Conservation (phyloP, 2,797 vertebrate genomes). For the Hoplostethus mediterraneus region DNA sequence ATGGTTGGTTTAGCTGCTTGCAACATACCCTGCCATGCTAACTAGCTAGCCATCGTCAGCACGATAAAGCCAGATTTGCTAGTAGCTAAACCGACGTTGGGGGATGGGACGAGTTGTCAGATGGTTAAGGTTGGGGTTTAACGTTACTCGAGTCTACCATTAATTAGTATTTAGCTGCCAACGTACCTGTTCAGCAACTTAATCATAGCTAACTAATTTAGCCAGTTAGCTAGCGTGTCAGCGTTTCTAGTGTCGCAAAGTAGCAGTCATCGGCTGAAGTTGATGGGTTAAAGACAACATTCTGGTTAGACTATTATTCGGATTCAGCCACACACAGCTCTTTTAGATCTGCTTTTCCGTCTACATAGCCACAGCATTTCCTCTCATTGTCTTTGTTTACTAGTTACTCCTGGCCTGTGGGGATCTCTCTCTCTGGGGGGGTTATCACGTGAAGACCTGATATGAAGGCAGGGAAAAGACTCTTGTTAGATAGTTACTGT, state of each 20-base stretch:
- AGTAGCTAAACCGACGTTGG: constrained; percentile 53
- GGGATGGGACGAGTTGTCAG: constrained; percentile 44
- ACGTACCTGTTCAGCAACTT: background rate
- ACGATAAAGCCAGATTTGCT: constrained; percentile 65
- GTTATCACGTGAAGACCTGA: constrained; percentile 16
- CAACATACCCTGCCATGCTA: constrained; percentile 44
- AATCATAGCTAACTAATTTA: background rate
- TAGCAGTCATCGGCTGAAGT: constrained; percentile 19
- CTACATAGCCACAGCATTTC: background rate
- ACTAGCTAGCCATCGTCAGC: constrained; percentile 59
- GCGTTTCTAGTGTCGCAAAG: background rate
- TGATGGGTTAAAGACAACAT: background rate
- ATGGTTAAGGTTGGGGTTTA: constrained; percentile 28
- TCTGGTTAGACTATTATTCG: background rate
- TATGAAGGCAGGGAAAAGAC: background rate
- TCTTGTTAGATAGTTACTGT: background rate
- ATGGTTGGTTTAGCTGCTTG: background rate
- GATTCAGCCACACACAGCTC: background rate
- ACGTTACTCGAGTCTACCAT: background rate
- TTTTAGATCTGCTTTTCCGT: background rate
- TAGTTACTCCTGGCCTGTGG: background rate
- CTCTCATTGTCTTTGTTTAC: constrained; percentile 34
- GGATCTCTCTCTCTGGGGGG: background rate
- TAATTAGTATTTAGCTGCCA: background rate
- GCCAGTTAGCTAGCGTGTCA: constrained; percentile 8